phyloP scores from a whole-genome alignment of 1,140 invertebrate genomes.

The Tetranychus urticae region DNA sequence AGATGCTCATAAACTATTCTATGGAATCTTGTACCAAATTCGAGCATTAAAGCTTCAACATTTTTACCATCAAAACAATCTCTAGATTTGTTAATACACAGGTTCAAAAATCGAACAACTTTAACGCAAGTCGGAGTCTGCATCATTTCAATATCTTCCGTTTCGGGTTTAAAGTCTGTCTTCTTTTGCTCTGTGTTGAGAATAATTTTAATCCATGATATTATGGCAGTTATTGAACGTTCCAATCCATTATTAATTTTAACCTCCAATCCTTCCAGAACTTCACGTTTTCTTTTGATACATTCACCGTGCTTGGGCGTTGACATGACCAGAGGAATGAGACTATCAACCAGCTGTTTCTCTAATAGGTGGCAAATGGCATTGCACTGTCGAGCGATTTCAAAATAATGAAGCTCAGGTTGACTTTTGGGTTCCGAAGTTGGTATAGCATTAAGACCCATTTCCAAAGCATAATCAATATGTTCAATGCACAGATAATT shows the following conservation, averaged over 20 bases:
- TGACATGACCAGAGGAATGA: slow-evolving; percentile 68
- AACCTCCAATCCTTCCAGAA: slow-evolving; percentile 64
- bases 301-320: slow-evolving; percentile 67
- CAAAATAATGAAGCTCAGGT: slow-evolving; percentile 79
- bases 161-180: slow-evolving; percentile 80
- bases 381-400: slow-evolving; percentile 78
- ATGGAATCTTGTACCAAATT: slow-evolving; percentile 72
- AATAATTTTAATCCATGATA: slow-evolving; percentile 72
- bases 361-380: slow-evolving; percentile 84
- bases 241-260: slow-evolving; percentile 72
- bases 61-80: slow-evolving; percentile 80
- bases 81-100: slow-evolving; percentile 49
- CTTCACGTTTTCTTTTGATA: slow-evolving; percentile 55
- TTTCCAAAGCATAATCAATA: slow-evolving; percentile 82
- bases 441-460: slow-evolving; percentile 64
- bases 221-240: slow-evolving; percentile 54
- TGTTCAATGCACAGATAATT: slow-evolving; percentile 72
- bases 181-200: slow-evolving; percentile 83
- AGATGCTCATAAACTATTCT: slow-evolving; percentile 85
- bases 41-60: slow-evolving; percentile 54
- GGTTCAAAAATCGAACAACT: slow-evolving; percentile 59
- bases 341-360: slow-evolving; percentile 71
- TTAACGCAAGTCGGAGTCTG: slow-evolving; percentile 40
- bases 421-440: slow-evolving; percentile 56
- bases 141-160: slow-evolving; percentile 23